Conservation (phyloP, 2,113 vertebrate genomes). For the Sciurus niger region DNA sequence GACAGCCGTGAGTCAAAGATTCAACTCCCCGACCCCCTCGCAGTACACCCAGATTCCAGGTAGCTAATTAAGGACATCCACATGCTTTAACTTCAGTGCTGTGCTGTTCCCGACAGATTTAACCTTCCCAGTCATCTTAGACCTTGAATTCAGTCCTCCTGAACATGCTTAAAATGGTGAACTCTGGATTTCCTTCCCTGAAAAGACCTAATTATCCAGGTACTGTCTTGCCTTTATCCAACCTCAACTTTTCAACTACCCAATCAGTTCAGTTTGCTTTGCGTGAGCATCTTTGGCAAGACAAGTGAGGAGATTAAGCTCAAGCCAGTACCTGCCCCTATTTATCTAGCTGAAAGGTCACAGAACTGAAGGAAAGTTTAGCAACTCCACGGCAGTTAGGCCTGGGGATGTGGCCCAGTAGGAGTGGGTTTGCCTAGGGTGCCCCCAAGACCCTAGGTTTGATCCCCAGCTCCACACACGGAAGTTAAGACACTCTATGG, state of each 20-base stretch:
- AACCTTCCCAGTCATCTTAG: neutral
- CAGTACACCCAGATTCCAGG: neutral
- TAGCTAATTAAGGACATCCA: neutral
- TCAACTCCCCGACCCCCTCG: neutral
- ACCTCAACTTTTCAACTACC: slow-evolving; percentile 10
- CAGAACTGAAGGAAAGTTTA: neutral
- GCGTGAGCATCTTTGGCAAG: neutral
- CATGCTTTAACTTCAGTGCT: neutral
- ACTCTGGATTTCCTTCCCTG: neutral
- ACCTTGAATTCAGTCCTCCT: neutral
- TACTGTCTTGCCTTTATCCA: slow-evolving; percentile 2
- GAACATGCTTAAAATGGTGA: neutral
- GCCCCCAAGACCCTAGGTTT: too few relatives aligned
- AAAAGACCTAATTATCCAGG: neutral
- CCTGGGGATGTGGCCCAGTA: too few relatives aligned
- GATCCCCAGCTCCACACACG: too few relatives aligned
- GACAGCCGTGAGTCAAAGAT: neutral
- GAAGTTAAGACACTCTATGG: too few relatives aligned
- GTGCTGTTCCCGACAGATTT: neutral
- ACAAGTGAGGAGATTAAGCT: neutral
- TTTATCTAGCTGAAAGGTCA: neutral
- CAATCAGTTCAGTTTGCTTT: neutral
- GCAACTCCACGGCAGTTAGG: neutral
- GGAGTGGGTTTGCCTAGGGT: too few relatives aligned
- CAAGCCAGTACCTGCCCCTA: neutral